These are phyloP conservation scores for Drosophila saltans DNA, from an alignment of 1,140 invertebrate genomes.

Conservation along the genomic window DNA sequence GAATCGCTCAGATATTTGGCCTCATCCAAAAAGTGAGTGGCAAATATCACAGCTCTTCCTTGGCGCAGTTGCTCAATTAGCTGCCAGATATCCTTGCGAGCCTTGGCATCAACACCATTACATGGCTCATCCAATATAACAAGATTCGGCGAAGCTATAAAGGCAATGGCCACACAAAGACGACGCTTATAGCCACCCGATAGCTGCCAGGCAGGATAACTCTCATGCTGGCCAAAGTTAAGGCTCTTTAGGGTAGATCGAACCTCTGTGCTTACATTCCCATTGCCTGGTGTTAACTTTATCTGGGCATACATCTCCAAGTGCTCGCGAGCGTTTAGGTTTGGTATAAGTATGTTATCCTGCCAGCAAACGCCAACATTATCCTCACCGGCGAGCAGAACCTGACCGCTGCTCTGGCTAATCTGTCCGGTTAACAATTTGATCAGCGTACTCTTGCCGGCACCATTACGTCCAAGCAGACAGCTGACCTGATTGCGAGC, in stretches of 20 bases:
- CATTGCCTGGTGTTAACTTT: constrained; percentile 48
- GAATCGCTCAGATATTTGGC: constrained; percentile 88
- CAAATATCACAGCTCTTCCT: constrained; percentile 88
- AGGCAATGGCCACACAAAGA: constrained; percentile 87
- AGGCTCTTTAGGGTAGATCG: constrained; percentile 85
- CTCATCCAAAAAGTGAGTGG: constrained; percentile 89
- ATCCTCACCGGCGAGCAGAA: constrained; percentile 82
- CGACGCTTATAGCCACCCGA: constrained; percentile 87
- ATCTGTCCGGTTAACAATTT: constrained; percentile 88
- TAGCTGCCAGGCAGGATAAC: constrained; percentile 85
- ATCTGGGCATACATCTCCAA: constrained; percentile 89
- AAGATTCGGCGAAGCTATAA: constrained; percentile 87
- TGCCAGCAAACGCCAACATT: constrained; percentile 92
- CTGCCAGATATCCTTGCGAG: constrained; percentile 89
- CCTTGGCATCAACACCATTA: constrained; percentile 91
- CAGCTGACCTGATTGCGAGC: constrained; percentile 87
- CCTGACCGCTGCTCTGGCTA: constrained; percentile 85
- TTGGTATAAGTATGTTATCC: constrained; percentile 92
- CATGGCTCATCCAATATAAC: constrained; percentile 94
- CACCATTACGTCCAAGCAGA: constrained; percentile 93
- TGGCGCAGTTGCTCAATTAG: constrained; percentile 87
- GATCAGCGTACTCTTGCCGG: constrained; percentile 92
- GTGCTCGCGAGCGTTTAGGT: constrained; percentile 91
- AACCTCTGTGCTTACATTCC: constrained; percentile 48
- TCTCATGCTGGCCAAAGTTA: constrained; percentile 85